Evolutionary conservation across 2,113 vertebrate species (phyloP).

Genomic region (Cololabis saira): DNA sequence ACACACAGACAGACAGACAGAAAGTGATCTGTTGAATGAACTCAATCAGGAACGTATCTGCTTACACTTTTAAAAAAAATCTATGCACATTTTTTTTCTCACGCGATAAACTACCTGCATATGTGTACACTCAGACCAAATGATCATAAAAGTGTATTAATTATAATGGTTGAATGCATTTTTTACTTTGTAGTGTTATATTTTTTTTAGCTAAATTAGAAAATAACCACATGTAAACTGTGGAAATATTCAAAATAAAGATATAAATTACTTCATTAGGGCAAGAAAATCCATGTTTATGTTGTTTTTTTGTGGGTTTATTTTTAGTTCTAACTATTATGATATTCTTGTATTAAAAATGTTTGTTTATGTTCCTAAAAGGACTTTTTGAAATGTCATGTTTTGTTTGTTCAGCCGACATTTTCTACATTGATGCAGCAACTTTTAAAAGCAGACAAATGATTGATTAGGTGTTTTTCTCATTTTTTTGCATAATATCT

Average conservation of each 20-base stretch:
- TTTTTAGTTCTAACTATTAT: too few relatives aligned
- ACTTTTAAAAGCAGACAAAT: not conserved
- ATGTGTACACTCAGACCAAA: not conserved
- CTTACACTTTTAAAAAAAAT: constrained; percentile 2
- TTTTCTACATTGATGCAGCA: not conserved
- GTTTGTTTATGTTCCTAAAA: too few relatives aligned
- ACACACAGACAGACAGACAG: constrained; percentile 84
- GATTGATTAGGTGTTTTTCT: not conserved
- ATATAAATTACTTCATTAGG: too few relatives aligned
- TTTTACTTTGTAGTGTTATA: too few relatives aligned
- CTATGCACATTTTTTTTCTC: not conserved
- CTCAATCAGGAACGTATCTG: constrained; percentile 42
- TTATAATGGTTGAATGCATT: too few relatives aligned
- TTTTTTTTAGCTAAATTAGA: too few relatives aligned
- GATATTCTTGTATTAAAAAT: too few relatives aligned
- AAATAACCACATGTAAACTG: not conserved
- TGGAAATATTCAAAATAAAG: too few relatives aligned
- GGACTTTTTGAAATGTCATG: not conserved
- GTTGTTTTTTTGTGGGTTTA: too few relatives aligned
- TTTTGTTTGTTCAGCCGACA: not conserved
- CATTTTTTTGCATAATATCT: not conserved
- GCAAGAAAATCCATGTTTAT: too few relatives aligned
- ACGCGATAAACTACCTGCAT: not conserved
- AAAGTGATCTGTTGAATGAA: constrained; percentile 82
- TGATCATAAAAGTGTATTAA: too few relatives aligned